phyloP scores from a whole-genome alignment of 2,113 vertebrate species.

The Platysteira castanea region DNA sequence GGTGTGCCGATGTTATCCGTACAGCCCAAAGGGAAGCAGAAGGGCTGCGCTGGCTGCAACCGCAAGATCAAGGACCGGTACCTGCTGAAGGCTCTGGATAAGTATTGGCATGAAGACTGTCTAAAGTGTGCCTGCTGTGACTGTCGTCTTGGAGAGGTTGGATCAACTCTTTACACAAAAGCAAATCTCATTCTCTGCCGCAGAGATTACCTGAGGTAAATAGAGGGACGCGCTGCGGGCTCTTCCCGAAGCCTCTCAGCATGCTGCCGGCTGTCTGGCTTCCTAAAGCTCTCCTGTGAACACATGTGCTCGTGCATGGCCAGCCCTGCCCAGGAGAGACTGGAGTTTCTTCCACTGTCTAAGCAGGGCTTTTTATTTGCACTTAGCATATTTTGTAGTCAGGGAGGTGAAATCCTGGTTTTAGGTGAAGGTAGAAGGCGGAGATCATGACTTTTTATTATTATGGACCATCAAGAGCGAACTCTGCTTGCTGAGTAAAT shows the following conservation, averaged over 20 bases:
- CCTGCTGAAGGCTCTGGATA: conserved; percentile 99
- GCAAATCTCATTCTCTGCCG: conserved; percentile 99
- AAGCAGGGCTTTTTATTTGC: not conserved
- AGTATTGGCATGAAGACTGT: conserved; percentile 99
- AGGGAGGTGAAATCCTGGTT: not conserved
- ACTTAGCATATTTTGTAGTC: not conserved
- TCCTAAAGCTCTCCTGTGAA: not conserved
- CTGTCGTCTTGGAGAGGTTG: conserved; percentile 98
- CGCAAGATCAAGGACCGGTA: conserved; percentile 99
- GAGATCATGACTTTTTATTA: not conserved
- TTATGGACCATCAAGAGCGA: not conserved
- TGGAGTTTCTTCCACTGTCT: not conserved
- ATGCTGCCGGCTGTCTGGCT: not conserved
- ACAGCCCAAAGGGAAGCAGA: conserved; percentile 99
- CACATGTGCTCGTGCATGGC: not conserved
- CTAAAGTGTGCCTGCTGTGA: conserved; percentile 99
- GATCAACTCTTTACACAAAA: conserved; percentile 99
- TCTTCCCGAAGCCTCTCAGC: not conserved
- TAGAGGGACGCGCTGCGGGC: not conserved
- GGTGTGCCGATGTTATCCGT: conserved; percentile 99
- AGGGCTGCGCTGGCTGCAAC: conserved; percentile 98
- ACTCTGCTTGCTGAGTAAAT: not conserved
- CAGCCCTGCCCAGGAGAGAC: not conserved
- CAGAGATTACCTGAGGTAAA: conserved; percentile 98
- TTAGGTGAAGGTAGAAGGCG: not conserved